Percentiles rank a stretch among this genome's conserved stretches.
These are phyloP conservation scores for Drosophila barbarae DNA, from an alignment of 2,888 invertebrate species.

Conservation along the genomic window DNA sequence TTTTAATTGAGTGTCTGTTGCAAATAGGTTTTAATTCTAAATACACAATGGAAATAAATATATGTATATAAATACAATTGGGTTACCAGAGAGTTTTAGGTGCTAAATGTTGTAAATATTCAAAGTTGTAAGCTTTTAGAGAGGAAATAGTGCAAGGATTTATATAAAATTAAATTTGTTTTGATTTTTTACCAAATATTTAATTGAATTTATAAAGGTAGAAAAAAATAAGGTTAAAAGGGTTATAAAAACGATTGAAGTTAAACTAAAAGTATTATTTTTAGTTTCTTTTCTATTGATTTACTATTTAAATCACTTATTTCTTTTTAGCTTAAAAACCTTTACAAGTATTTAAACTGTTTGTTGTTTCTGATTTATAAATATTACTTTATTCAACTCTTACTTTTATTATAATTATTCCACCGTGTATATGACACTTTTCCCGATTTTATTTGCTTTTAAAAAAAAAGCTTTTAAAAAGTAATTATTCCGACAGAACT, in stretches of 20 bases:
- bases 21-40: conserved; percentile 8
- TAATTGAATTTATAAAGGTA: background rate
- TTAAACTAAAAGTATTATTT: no score
- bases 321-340: no score
- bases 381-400: background rate
- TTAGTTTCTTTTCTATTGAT: no score
- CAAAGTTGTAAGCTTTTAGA: background rate
- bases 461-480: background rate
- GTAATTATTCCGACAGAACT: background rate
- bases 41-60: background rate
- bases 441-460: background rate
- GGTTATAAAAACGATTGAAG: background rate
- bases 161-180: background rate
- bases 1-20: conserved; percentile 16
- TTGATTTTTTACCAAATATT: background rate
- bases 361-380: background rate
- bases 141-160: background rate
- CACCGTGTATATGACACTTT: background rate
- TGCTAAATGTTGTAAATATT: background rate
- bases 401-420: no score
- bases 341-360: background rate
- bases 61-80: background rate
- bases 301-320: no score
- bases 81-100: background rate
- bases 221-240: background rate